Evolutionary conservation across 2,797 vertebrate genomes (phyloP), one percentile per base, ranked within the genome.

Genomic region (Sebastiscus tertius): DNA sequence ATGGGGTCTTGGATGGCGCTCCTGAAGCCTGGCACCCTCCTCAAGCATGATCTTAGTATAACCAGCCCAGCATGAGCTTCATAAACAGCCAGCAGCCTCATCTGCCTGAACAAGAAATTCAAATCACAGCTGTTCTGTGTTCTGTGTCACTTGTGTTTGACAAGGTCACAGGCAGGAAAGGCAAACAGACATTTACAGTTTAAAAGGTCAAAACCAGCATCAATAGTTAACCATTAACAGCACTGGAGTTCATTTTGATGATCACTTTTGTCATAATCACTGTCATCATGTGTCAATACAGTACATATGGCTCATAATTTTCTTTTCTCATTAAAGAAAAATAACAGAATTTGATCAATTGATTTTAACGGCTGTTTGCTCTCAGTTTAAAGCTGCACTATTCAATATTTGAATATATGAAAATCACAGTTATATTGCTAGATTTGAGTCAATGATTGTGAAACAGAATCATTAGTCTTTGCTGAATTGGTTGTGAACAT

Each of bases 21-120:
- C 63, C 77, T 77, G 72, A 77, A 76, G 71, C 63, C 71, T 63
- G 81, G 63, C 62, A 52, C 62, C 72, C 66, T 91, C 87, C 77
- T 77, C 61, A 75, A 89, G 82, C 82, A 39, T 73, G 79, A 76
- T 89, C 88, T 77, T 88, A 87, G 81, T 88, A 84, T 90, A 90
- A 88, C 85, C 83, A 81, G 29, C 31, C 18, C 73, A 77, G 75
- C 69, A 81, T 80, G 81, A 62, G 79, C 72, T 91, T 85, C 73
- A 74, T 29, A 83, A 88, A 84, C 74, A 75, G 52, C 39, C 74
- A 13, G 62, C 63, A 34, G 46, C 49, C 12, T 68, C 81, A 75
- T 80, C 77, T 69, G 76, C 71, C 59, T 27, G 14, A 73, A 81
- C 14, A 22, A 75, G 34, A 81, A 71, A 75, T 63, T 5, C 20